Conservation (phyloP, 2,797 vertebrate genomes). For the Buceros bicornis region DNA sequence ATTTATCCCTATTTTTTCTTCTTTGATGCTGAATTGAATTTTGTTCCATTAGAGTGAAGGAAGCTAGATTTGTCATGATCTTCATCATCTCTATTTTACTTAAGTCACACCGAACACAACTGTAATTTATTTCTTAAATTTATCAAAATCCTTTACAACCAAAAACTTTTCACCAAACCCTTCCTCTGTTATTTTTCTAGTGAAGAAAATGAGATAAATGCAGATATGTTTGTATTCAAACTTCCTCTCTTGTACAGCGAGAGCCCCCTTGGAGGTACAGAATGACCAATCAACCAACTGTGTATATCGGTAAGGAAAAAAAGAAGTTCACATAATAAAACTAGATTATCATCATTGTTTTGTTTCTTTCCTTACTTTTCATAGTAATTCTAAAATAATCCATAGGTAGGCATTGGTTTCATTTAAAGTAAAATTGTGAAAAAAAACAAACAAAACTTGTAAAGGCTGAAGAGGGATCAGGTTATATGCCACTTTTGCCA, state of each 20-base stretch:
- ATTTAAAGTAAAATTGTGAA: background rate
- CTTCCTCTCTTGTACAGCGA: background rate
- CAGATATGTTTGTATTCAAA: background rate
- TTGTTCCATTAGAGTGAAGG: background rate
- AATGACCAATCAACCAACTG: background rate
- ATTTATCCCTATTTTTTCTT: constrained; percentile 47
- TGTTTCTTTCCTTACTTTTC: background rate
- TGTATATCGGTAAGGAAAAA: background rate
- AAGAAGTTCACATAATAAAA: background rate
- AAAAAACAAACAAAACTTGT: background rate
- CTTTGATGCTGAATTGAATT: constrained; percentile 38
- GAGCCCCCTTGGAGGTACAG: background rate
- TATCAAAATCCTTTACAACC: constrained; percentile 6
- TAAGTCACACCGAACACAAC: constrained; percentile 22
- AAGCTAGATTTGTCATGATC: background rate
- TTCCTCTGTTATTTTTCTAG: background rate
- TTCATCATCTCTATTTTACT: constrained; percentile 30
- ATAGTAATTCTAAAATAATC: background rate
- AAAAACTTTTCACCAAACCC: constrained; percentile 1
- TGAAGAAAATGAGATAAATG: background rate
- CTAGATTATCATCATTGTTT: background rate
- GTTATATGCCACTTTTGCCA: background rate
- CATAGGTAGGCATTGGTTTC: background rate
- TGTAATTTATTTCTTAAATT: constrained; percentile 34
- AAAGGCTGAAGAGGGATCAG: background rate